A percentile compares a stretch with the other conserved stretches of the same genome.
Evolutionary conservation across 2,888 invertebrate genomes (phyloP).

Genomic region (Pseudeuparius sepicola): DNA sequence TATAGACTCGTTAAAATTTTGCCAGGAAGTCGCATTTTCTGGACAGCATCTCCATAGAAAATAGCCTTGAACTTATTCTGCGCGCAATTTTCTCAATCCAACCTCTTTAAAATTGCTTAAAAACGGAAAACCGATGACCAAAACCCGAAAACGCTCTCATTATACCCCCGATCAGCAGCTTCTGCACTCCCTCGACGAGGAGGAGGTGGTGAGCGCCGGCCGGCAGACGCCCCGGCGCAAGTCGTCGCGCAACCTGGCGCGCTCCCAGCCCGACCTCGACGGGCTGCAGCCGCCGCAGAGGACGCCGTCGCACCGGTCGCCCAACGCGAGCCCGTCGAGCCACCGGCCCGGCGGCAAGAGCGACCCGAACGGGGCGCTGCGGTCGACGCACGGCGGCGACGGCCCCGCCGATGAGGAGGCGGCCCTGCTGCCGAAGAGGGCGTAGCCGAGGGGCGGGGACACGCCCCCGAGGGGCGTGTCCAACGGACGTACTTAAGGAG

Average conservation of each 20-base stretch:
- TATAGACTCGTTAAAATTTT: too few species aligned
- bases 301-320: conserved; percentile 30
- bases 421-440: conserved; percentile 34
- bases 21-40: too few species aligned
- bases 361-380: conserved; percentile 33
- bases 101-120: too few species aligned
- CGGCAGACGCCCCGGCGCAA: conserved; percentile 31
- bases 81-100: too few species aligned
- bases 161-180: too few species aligned
- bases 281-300: conserved; percentile 26
- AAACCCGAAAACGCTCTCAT: too few species aligned
- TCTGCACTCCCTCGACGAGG: conserved; percentile 68
- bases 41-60: too few species aligned
- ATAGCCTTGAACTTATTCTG: too few species aligned
- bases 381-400: conserved; percentile 10
- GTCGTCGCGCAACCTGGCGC: conserved; percentile 27
- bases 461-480: conserved; percentile 13
- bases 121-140: too few species aligned
- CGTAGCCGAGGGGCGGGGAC: conserved; percentile 32
- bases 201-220: conserved; percentile 51
- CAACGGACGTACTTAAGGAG: conserved; percentile 17
- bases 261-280: conserved; percentile 13
- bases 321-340: conserved; percentile 31
- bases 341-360: conserved; percentile 26
- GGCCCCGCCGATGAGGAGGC: conserved; percentile 31